Base-by-base conservation (phyloP, 2,113 vertebrate species). In the Penelope pileata region DNA sequence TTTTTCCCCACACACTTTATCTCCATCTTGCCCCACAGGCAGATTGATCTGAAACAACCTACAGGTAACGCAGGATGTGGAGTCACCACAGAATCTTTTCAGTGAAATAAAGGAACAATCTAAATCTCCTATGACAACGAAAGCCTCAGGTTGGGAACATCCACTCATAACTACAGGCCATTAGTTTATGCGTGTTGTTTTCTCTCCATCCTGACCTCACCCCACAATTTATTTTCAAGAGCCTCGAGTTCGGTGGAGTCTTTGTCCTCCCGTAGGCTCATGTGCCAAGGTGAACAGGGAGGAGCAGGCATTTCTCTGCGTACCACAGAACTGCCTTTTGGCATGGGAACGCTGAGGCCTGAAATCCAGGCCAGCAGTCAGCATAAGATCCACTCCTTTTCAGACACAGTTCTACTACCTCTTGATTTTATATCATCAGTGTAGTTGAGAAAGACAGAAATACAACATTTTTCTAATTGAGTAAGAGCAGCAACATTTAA, bases 191-290 rank as follows among this genome's bases (percentile, higher is more conserved):
- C 6, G 12, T 11, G 68, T 47, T 87, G 13, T 77, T 68, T 66
- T 16, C 60, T 70, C 62, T 83, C 36, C 24, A 32, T 18, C 32
- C n/a, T 51, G 3, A 36, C 18, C 12, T 69, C 17, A 32, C 8
- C 14, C 9, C 40, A 6, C 23, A 15, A 64, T 86, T 86, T 9
- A 36, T 23, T 58, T 68, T 56, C 50, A 83, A 15, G 36, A 23
- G 45, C 26, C 29, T 34, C 22, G 77, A 47, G 38, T 3, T 88
- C 47, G 14, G 7, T 6, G 7, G 9, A 16, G 26, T 40, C 42
- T 74, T 45, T 30, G 7, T 29, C 45, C 3, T 0, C 14, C 64
- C 62, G 36, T 26, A 36, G 59, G 1, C 32, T 54, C 3, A 0
- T 50, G 40, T 47, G 43, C 5, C 34, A 64, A 69, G 12, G 17